These are phyloP conservation scores for Epiblema foenella DNA, from an alignment of 2,888 invertebrate genomes.

Conservation along the genomic window DNA sequence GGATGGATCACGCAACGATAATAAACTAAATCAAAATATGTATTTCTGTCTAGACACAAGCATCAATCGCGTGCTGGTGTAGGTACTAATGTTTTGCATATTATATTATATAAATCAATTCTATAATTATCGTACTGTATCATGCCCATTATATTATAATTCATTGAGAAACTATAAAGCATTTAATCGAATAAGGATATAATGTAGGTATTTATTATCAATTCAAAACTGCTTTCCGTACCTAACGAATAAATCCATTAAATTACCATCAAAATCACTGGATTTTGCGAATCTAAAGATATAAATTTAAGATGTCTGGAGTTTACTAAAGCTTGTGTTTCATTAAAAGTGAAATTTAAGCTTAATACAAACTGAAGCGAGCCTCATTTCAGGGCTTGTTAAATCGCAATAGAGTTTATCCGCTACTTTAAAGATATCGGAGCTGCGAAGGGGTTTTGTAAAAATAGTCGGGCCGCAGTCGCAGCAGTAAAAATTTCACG, in stretches of 20 bases:
- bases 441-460: slow-evolving; percentile 28
- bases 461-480: slow-evolving; percentile 39
- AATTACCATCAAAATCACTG: slow-evolving; percentile 24
- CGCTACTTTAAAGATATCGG: slow-evolving; percentile 35
- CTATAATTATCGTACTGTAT: neutral
- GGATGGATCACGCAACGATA: neutral
- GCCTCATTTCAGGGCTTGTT: slow-evolving; percentile 41
- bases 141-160: neutral
- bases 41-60: neutral
- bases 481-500: slow-evolving; percentile 63
- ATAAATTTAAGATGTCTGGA: slow-evolving; percentile 37
- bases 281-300: slow-evolving; percentile 26
- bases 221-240: slow-evolving; percentile 3
- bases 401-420: slow-evolving; percentile 40
- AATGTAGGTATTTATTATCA: neutral
- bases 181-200: neutral
- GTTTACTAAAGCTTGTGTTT: slow-evolving; percentile 37
- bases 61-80: neutral
- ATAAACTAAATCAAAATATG: slow-evolving; percentile 10
- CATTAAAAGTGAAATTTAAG: slow-evolving; percentile 40
- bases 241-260: slow-evolving; percentile 17
- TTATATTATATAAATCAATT: neutral
- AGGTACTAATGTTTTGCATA: slow-evolving; percentile 1
- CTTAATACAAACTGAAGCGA: slow-evolving; percentile 35
- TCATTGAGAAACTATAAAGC: neutral